These are phyloP conservation scores for Podotricha telesiphe DNA, from an alignment of 2,888 invertebrate genomes.

Conservation along the genomic window DNA sequence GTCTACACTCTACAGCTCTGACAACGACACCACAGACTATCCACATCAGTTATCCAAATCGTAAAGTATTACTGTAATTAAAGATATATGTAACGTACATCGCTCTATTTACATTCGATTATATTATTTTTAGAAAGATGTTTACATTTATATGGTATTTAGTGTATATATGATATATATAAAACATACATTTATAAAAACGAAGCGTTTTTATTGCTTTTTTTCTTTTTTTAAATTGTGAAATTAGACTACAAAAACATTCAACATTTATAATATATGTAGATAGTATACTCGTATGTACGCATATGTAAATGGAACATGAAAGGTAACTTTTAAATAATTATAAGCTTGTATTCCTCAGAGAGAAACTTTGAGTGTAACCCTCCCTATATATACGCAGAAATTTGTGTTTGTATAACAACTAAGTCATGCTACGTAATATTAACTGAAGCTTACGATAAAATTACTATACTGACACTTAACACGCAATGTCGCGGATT, in stretches of 20 bases:
- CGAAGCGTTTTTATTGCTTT: neutral
- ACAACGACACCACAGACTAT: constrained; percentile 47
- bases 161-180: neutral
- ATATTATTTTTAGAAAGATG: neutral
- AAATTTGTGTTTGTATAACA: constrained; percentile 8
- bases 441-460: neutral
- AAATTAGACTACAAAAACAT: too few species aligned
- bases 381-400: neutral
- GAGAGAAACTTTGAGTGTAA: neutral
- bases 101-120: neutral
- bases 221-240: too few species aligned
- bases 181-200: neutral
- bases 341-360: neutral
- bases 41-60: constrained; percentile 33
- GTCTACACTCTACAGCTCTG: constrained; percentile 52
- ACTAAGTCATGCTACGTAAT: neutral
- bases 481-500: too few species aligned
- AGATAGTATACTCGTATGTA: too few species aligned
- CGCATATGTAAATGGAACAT: neutral
- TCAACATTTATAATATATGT: too few species aligned
- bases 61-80: constrained; percentile 6
- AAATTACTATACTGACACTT: too few species aligned
- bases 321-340: constrained; percentile 4
- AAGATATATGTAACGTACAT: neutral
- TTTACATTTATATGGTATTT: neutral